Percentiles rank a stretch among this genome's conserved stretches.
These are phyloP conservation scores for Piprites chloris DNA, from an alignment of 2,113 vertebrate species.

Conservation along the genomic window DNA sequence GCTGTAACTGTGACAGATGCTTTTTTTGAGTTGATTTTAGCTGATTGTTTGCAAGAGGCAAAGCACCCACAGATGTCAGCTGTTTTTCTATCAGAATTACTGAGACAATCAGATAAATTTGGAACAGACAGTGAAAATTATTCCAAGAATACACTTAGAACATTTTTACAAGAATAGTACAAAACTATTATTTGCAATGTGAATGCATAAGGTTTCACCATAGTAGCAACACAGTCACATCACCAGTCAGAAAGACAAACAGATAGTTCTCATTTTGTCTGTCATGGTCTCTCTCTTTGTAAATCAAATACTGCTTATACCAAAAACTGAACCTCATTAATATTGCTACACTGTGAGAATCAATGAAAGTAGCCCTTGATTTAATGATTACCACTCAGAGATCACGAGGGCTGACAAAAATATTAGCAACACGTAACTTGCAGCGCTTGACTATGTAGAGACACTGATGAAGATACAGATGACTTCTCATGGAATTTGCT, in stretches of 20 bases:
- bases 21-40: constrained; percentile 1
- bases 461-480: background rate
- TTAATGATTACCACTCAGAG: background rate
- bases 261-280: background rate
- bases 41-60: background rate
- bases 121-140: background rate
- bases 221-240: background rate
- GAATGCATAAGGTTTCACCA: background rate
- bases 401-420: background rate
- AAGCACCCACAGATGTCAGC: constrained; percentile 32
- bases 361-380: background rate
- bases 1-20: background rate
- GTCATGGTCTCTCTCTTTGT: background rate
- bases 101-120: background rate
- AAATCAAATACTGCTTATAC: background rate
- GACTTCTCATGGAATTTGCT: background rate
- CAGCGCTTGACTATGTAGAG: background rate
- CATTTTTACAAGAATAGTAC: too few species aligned
- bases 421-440: background rate
- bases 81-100: background rate
- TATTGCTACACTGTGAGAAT: background rate
- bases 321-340: background rate
- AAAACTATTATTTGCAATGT: background rate
- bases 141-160: background rate
- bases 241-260: background rate